These are phyloP conservation scores for Sterna hirundo DNA, from an alignment of 2,113 vertebrate species.

Conservation along the genomic window DNA sequence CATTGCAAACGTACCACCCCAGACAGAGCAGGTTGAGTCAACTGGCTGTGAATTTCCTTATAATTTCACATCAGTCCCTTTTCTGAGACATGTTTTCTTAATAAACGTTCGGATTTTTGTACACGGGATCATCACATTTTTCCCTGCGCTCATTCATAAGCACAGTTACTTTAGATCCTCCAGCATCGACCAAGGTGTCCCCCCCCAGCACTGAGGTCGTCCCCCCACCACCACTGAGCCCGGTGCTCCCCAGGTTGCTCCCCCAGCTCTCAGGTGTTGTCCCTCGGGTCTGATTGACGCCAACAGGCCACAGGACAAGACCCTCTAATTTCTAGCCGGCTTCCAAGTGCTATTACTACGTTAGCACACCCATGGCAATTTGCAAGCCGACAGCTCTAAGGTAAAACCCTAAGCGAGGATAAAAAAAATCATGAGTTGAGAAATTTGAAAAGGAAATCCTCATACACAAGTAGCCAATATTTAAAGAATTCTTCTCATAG, in stretches of 20 bases:
- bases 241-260: fast-evolving
- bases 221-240: fast-evolving
- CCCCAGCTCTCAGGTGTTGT: neutral
- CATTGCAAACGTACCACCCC: fast-evolving
- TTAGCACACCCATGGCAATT: fast-evolving
- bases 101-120: neutral
- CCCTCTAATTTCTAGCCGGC: neutral
- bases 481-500: neutral
- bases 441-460: neutral
- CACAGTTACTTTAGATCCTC: neutral
- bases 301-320: neutral
- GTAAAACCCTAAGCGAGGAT: neutral
- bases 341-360: neutral
- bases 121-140: neutral
- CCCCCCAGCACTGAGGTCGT: neutral
- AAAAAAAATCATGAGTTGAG: neutral
- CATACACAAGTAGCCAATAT: neutral
- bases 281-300: neutral
- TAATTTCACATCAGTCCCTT: neutral
- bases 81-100: neutral
- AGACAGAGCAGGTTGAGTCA: neutral
- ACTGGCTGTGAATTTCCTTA: neutral
- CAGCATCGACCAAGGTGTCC: no score
- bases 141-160: neutral
- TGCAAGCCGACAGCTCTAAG: neutral